Conservation (phyloP, 2,113 vertebrate species). For the Cynoglossus semilaevis region DNA sequence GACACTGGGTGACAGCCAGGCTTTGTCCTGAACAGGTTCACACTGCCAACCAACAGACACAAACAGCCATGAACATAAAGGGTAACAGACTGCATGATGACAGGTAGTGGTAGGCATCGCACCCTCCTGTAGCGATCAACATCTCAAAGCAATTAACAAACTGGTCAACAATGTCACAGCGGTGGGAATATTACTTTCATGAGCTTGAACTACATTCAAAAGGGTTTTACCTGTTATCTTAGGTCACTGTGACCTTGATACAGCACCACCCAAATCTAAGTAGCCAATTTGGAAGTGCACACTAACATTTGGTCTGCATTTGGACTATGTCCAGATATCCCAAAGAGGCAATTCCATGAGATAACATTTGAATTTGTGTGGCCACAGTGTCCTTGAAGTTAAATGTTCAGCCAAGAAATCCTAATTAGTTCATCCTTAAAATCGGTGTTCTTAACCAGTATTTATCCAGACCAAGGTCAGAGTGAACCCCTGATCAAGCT, state of each 20-base stretch:
- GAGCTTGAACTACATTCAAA: background rate
- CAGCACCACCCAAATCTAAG: background rate
- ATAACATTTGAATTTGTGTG: background rate
- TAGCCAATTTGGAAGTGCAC: background rate
- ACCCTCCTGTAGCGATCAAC: background rate
- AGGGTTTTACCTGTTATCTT: background rate
- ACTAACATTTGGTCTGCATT: too few relatives aligned
- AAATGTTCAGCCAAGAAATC: background rate
- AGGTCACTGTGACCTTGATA: background rate
- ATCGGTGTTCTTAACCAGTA: too few relatives aligned
- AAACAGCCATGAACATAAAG: background rate
- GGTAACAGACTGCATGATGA: background rate
- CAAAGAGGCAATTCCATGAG: background rate
- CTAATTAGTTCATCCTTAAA: background rate
- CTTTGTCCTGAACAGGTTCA: too few relatives aligned
- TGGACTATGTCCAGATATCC: background rate
- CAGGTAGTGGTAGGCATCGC: background rate
- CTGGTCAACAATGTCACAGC: background rate
- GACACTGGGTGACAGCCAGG: background rate
- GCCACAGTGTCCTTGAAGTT: background rate
- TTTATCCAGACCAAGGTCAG: background rate
- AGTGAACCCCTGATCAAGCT: background rate
- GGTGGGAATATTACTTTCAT: too few relatives aligned
- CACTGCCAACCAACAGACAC: background rate
- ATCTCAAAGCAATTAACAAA: conserved; percentile 8